Evolutionary conservation across 1,140 invertebrate genomes (phyloP), one percentile per base, ranked within the genome.

Genomic region (Brachionus rubens): DNA sequence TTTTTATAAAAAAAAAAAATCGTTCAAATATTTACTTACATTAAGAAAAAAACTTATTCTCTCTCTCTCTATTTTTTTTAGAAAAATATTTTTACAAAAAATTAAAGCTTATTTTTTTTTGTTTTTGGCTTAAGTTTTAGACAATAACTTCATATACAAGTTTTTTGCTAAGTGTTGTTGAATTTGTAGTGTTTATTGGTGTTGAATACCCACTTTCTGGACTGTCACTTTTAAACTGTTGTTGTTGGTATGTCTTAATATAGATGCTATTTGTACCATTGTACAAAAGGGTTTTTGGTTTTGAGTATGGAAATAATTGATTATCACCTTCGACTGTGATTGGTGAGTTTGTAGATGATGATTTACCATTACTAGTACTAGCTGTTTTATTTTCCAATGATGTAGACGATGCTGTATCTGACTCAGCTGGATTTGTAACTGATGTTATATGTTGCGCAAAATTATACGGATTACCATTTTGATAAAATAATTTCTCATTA

Each of bases 141-240:
- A 72, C 68, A 36, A 72, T 72, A 19, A 72, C 68, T 40, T 72
- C 68, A 41, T 72, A 72, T 19, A 72, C 68, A 50, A 72, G 46
- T 30, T 72, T 72, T 30, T 54, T 65, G 19, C 10, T 43, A 9
- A 43, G 9, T 12, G 33, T 62, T 62, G 56, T 26, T 12, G 40
- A 36, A 36, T 33, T 65, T 21, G 59, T 43, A 7, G 33, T 24
- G 16, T 40, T 72, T 10, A 50, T 48, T 26, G 68, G 68, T 36
- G 68, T 72, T 36, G 68, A 50, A 72, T 50, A 72, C 9, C 50
- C 68, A 41, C 68, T 65, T 26, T 65, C 59, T 16, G 59, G 21
- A 43, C 41, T 65, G 6, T 65, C 59, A 43, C 43, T 65, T 65
- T 65, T 65, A 7, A 65, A 19, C 10, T 2, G 12, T 14, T 65